Conservation (phyloP, 2,888 invertebrate species). For the Biston betularia region DNA sequence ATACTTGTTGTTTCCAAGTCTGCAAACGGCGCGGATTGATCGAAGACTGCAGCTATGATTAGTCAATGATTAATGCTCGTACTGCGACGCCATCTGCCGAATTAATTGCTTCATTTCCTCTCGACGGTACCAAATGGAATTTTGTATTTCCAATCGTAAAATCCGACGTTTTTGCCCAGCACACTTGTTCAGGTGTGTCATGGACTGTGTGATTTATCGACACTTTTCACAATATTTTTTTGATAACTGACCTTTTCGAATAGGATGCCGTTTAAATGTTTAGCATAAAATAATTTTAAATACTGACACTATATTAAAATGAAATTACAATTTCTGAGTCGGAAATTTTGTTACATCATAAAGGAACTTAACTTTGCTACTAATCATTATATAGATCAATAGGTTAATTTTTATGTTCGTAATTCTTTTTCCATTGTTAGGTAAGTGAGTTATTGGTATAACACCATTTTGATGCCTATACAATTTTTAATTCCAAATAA, state of each 20-base stretch:
- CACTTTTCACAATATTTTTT: constrained; percentile 55
- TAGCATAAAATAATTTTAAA: no score
- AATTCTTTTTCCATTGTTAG: no score
- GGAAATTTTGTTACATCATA: no score
- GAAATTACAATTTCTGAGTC: no score
- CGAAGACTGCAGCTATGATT: constrained; percentile 86
- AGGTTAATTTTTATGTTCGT: no score
- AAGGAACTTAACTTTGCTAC: no score
- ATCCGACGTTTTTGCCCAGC: constrained; percentile 73
- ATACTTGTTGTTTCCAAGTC: constrained; percentile 46
- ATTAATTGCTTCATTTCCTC: constrained; percentile 86
- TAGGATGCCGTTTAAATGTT: neutral
- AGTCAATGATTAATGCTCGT: constrained; percentile 85
- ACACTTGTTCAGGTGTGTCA: constrained; percentile 75
- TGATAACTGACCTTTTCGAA: constrained; percentile 44
- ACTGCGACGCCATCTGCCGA: constrained; percentile 84
- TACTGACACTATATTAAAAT: no score
- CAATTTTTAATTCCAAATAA: no score
- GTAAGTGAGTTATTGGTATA: no score
- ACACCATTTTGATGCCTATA: no score
- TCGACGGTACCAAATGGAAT: constrained; percentile 83
- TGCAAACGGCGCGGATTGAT: constrained; percentile 71
- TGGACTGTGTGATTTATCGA: constrained; percentile 72
- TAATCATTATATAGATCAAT: no score
- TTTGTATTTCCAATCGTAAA: constrained; percentile 81